Base-by-base conservation (phyloP, 2,888 invertebrate genomes). In the Tenthredo mesomela region DNA sequence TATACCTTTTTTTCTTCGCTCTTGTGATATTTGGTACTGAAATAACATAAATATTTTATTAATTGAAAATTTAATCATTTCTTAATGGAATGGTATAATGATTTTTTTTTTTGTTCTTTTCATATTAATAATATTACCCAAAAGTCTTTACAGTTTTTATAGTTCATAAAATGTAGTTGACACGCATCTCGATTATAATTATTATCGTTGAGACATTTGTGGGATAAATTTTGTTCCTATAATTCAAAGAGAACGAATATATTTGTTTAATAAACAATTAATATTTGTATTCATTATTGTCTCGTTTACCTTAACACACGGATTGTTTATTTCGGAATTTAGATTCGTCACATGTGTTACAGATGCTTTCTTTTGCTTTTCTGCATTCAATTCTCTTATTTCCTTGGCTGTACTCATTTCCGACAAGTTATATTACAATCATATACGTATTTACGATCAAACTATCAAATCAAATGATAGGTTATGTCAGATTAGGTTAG, bases 101-200 rank as follows among this genome's bases (percentile, higher is more conserved):
- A n/a, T n/a, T 4, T 33, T 33, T 33, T 33, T 33, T 33, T 33
- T 33, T 33, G 0, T 54, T n/a, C 4, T n/a, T n/a, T 54, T n/a
- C n/a, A 54, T 7, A 18, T 33, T 33, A 33, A 33, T n/a, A 5
- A n/a, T 10, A n/a, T 93, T 94, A 97, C 98, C 98, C 98, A 98
- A 94, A 98, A 98, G 86, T 95, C 95, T 92, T 96, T 96, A 92
- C 98, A 98, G 4, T 94, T 95, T 86, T 95, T 96, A 91, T 97
- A 97, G 92, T 98, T 98, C 58, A 95, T 95, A 90, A 97, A 97
- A 91, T 96, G 95, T 0, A 93, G 85, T 89, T 94, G 93, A 90
- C 98, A 98, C 90, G 95, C 95, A 0, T 95, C 94, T 82, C 95
- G 94, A 87, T 96, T 95, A 89, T 95, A 97, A 88, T 95, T 95